A percentile compares a stretch with the other conserved stretches of the same genome.
Conservation (phyloP, 2,113 vertebrate genomes). For the Helogale parvula region DNA sequence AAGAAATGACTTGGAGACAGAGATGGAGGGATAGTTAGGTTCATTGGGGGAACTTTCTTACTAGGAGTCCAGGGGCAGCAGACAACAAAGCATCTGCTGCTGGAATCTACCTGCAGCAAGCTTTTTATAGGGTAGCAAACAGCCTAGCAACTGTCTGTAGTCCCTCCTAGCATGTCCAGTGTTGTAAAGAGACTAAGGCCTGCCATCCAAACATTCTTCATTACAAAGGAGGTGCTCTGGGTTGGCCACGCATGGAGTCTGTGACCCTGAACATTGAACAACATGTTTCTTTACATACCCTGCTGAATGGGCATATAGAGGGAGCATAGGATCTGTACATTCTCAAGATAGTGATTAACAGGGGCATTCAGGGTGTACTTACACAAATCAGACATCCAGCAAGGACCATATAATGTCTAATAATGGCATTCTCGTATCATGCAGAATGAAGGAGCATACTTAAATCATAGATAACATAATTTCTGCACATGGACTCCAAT, state of each 20-base stretch:
- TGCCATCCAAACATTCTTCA: neutral
- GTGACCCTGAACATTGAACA: neutral
- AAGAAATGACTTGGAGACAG: neutral
- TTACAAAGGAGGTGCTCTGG: neutral
- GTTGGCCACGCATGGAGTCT: neutral
- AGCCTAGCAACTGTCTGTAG: neutral
- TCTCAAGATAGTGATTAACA: neutral
- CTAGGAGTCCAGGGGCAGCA: neutral
- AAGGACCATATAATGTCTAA: neutral
- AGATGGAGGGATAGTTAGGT: neutral
- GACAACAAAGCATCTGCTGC: neutral
- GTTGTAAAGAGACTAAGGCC: neutral
- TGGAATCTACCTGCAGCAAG: neutral
- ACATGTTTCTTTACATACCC: neutral
- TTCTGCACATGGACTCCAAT: neutral
- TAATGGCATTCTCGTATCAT: neutral
- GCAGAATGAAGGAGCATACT: neutral
- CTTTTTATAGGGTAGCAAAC: neutral
- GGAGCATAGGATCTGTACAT: neutral
- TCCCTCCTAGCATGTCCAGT: neutral
- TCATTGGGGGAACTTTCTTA: neutral
- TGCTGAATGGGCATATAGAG: neutral
- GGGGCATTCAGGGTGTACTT: neutral
- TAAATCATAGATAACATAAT: neutral
- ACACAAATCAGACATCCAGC: neutral